Evolutionary conservation across 2,113 vertebrate genomes (phyloP).

Genomic region (Xiphophorus maculatus): DNA sequence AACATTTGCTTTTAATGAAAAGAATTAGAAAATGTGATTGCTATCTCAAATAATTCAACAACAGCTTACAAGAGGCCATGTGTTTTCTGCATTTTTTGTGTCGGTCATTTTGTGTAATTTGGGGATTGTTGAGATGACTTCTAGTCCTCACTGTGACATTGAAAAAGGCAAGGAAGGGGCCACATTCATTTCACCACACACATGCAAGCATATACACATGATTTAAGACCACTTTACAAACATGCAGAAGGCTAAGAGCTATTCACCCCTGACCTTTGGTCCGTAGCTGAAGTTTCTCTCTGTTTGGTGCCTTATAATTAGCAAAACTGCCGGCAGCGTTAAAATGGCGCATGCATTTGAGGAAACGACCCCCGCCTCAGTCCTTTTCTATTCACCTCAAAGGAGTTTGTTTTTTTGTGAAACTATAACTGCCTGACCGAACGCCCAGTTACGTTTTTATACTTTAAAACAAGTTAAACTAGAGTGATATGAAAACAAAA

Average conservation of each 20-base stretch:
- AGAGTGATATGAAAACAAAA: too few relatives aligned
- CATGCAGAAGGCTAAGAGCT: not conserved
- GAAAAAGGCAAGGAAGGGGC: conserved; percentile 10
- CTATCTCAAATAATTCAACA: not conserved
- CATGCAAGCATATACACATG: conserved; percentile 1
- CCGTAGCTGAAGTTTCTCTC: not conserved
- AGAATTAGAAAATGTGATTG: not conserved
- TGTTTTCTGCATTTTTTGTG: not conserved
- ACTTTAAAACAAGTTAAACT: too few relatives aligned
- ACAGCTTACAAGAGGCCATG: not conserved
- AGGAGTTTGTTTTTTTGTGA: too few relatives aligned
- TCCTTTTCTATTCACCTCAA: too few relatives aligned
- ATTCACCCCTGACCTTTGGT: conserved; percentile 35
- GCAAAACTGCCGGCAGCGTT: not conserved
- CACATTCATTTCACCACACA: conserved; percentile 12
- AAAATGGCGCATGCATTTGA: not conserved
- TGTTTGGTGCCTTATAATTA: conserved; percentile 23
- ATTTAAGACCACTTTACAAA: conserved; percentile 8
- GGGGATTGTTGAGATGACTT: not conserved
- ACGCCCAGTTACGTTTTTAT: too few relatives aligned
- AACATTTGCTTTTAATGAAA: not conserved
- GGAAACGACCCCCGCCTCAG: not conserved
- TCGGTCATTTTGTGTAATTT: not conserved
- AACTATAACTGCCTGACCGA: too few relatives aligned
- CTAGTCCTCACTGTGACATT: not conserved